Conservation (phyloP, 2,888 invertebrate genomes). For the Gortyna flavago region DNA sequence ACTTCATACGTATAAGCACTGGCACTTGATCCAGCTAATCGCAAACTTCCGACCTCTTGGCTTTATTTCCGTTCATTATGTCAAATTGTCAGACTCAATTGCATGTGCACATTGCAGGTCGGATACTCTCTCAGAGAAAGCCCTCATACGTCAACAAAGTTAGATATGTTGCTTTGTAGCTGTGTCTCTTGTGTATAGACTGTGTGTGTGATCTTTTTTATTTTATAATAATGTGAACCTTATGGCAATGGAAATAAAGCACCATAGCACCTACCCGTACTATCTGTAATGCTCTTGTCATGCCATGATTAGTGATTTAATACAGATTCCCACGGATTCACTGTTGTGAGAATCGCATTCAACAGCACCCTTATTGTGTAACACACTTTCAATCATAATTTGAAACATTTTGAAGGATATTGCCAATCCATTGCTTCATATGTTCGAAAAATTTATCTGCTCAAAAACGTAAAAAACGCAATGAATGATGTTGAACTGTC, state of each 20-base stretch:
- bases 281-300: background rate
- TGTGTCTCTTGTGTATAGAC: background rate
- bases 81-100: slow-evolving; percentile 18
- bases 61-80: slow-evolving; percentile 14
- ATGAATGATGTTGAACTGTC: background rate
- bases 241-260: background rate
- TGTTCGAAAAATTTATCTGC: background rate
- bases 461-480: background rate
- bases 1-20: too few relatives aligned
- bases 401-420: background rate
- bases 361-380: background rate
- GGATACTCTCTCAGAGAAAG: background rate
- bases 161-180: background rate
- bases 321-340: too few relatives aligned
- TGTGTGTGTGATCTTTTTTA: background rate
- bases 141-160: background rate
- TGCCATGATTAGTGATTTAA: background rate
- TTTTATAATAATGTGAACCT: background rate
- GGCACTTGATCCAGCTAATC: background rate
- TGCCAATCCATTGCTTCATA: background rate
- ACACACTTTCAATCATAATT: too few relatives aligned
- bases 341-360: background rate
- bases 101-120: background rate
- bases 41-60: slow-evolving; percentile 19
- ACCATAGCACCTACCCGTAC: background rate